Conservation (phyloP, 2,888 invertebrate species). For the Eretmocerus hayati region DNA sequence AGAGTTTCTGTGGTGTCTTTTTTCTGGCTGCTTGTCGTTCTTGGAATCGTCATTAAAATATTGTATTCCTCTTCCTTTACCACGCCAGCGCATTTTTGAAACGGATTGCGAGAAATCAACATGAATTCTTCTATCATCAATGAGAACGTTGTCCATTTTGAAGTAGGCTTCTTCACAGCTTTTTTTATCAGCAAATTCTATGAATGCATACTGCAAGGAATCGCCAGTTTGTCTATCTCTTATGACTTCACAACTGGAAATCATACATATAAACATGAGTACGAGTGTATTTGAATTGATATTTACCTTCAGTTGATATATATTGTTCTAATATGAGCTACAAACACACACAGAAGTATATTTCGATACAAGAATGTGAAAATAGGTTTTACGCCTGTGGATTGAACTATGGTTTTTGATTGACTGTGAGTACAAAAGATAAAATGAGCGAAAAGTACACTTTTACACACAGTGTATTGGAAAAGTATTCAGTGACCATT, state of each 20-base stretch:
- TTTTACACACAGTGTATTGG: too few species aligned
- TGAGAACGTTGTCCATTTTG: constrained; percentile 99
- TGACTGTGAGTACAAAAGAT: too few species aligned
- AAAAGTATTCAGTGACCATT: too few species aligned
- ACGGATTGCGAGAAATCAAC: constrained; percentile 99
- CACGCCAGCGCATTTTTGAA: constrained; percentile 85
- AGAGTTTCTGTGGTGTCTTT: constrained; percentile 4
- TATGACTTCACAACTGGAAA: constrained; percentile 80
- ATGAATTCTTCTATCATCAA: constrained; percentile 97
- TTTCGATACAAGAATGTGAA: too few species aligned
- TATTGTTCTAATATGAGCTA: neutral
- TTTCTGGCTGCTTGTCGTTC: constrained; percentile 22
- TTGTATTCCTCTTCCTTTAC: constrained; percentile 74
- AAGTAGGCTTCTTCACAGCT: constrained; percentile 97
- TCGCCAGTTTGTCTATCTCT: constrained; percentile 86
- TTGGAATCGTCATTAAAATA: constrained; percentile 25
- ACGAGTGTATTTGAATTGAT: too few species aligned
- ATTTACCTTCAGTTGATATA: neutral
- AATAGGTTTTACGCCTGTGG: too few species aligned
- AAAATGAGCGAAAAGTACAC: too few species aligned
- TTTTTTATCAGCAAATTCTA: constrained; percentile 89
- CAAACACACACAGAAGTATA: too few species aligned
- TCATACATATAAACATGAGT: too few species aligned
- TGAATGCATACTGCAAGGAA: constrained; percentile 97
- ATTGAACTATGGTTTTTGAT: too few species aligned